Evolutionary conservation across 2,113 vertebrate genomes (phyloP).

Genomic region (Australoheros scitulus): DNA sequence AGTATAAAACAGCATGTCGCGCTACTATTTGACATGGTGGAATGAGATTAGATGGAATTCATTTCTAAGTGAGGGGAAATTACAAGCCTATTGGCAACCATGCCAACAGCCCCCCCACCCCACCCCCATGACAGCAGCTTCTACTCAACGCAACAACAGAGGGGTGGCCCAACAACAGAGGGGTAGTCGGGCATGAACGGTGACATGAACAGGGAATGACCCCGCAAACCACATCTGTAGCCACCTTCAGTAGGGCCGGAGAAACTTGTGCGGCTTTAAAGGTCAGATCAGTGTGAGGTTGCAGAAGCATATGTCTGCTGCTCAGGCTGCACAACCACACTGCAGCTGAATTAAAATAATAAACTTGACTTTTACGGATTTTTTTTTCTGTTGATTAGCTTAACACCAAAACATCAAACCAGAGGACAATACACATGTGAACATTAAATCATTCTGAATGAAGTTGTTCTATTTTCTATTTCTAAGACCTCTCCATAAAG

Average conservation of each 20-base stretch:
- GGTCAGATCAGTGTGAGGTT: constrained; percentile 64
- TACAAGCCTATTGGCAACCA: constrained; percentile 76
- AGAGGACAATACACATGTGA: neutral
- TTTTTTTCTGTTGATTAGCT: neutral
- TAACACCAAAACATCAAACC: neutral
- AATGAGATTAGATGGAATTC: constrained; percentile 86
- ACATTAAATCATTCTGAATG: neutral
- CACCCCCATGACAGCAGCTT: constrained; percentile 44
- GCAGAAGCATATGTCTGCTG: constrained; percentile 53
- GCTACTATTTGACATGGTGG: constrained; percentile 82
- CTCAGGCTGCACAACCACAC: neutral
- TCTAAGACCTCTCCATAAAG: constrained; percentile 8
- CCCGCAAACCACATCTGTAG: constrained; percentile 65
- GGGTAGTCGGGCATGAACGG: constrained; percentile 76
- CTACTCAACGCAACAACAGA: constrained; percentile 67
- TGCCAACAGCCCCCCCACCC: neutral
- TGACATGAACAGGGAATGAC: constrained; percentile 77
- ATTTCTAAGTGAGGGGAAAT: constrained; percentile 85
- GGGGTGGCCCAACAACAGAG: constrained; percentile 65
- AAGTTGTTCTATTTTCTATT: neutral
- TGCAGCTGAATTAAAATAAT: neutral
- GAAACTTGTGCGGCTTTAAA: constrained; percentile 71
- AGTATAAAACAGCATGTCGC: constrained; percentile 82
- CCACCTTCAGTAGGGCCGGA: constrained; percentile 60
- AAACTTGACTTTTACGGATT: neutral